Base-by-base conservation (phyloP, 2,113 vertebrate species). In the Triplophysa tibetana region DNA sequence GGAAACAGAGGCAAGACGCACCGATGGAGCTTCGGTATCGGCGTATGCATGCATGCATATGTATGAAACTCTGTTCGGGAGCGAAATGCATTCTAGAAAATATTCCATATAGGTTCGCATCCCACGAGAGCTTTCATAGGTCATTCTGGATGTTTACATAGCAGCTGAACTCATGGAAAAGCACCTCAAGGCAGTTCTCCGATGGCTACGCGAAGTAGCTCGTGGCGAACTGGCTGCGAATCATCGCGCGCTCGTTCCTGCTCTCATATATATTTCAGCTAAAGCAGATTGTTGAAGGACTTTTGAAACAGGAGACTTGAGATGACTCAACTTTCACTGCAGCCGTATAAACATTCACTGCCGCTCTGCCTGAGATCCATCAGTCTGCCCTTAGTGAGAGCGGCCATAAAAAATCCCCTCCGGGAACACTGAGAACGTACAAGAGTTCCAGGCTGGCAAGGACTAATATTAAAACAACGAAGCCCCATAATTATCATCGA, bases 391-490 rank as follows among this genome's bases (percentile, higher is more conserved):
- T 83, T 29, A 82, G 62, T 70, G 61, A 65, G 17, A 56, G 82
- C 87, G 75, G 86, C 87, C 85, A 85, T 88, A 88, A 70, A 67
- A 73, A 63, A 68, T 66, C 75, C 85, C 92, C 91, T 24, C 72
- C 33, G 90, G 90, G 89, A 90, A 82, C 85, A 10, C 82, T 84
- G 85, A 86, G 88, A 86, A 86, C 63, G 87, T 76, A 87, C 84
- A 83, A 61, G 85, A 87, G 89, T 86, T 90, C 86, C 84, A 76
- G 84, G 60, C 91, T 89, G 89, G 89, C 88, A 87, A 88, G 89
- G 87, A 86, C 91, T 92, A 89, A 93, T 92, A 93, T 93, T 92
- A 93, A 93, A 93, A 93, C 91, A 93, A 93, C 89, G 90, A 90
- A 91, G 90, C 86, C 87, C 66, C 87, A 86, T 93, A 93, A 93